These are phyloP conservation scores for Eciton burchellii DNA, from an alignment of 1,140 invertebrate genomes.

Conservation along the genomic window DNA sequence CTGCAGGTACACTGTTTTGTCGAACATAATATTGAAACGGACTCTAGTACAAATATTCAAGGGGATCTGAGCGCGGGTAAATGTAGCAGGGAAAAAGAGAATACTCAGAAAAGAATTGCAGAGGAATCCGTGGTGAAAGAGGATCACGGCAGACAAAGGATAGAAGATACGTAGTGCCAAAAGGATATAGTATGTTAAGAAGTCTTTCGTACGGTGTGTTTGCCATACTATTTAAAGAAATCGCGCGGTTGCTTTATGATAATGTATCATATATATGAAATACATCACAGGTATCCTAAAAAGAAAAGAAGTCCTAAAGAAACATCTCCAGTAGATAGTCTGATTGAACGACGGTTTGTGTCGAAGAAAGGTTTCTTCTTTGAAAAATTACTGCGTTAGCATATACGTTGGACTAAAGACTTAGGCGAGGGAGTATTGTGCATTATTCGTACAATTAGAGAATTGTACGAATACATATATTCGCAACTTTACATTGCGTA, in stretches of 20 bases:
- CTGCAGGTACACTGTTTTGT: conserved; percentile 81
- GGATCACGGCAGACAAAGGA: conserved; percentile 67
- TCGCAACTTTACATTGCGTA: background rate
- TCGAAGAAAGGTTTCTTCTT: conserved; percentile 34
- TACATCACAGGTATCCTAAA: conserved; percentile 29
- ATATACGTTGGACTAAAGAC: background rate
- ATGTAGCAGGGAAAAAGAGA: conserved; percentile 69
- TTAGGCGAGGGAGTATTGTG: background rate
- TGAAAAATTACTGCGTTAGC: conserved; percentile 10
- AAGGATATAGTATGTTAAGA: conserved; percentile 61
- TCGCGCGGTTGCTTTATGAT: conserved; percentile 30
- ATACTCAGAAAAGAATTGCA: conserved; percentile 72
- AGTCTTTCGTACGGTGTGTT: conserved; percentile 18
- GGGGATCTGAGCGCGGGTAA: conserved; percentile 52
- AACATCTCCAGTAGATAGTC: conserved; percentile 25
- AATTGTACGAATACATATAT: background rate
- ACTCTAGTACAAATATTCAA: conserved; percentile 70
- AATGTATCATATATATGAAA: conserved; percentile 19
- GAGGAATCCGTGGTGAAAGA: conserved; percentile 65
- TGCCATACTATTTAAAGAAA: conserved; percentile 44
- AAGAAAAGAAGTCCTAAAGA: conserved; percentile 5
- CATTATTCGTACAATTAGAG: background rate
- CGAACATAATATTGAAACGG: conserved; percentile 78
- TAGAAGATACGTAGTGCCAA: conserved; percentile 80
- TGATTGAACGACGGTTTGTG: conserved; percentile 12